These are phyloP conservation scores for Pantherophis alleghaniensis DNA, from an alignment of 2,797 vertebrate genomes.

Conservation along the genomic window DNA sequence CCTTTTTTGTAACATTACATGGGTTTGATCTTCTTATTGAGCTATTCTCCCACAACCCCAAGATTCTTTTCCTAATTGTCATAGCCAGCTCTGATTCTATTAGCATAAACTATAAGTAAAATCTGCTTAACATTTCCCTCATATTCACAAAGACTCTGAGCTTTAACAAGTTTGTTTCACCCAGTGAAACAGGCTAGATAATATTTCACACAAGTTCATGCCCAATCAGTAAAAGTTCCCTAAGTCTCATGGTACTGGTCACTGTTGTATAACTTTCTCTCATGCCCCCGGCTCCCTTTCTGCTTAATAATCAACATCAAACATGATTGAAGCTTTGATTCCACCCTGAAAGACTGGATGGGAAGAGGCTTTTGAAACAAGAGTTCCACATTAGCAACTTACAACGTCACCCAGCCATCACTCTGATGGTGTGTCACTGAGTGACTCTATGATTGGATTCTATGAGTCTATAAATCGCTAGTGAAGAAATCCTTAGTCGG, in stretches of 20 bases:
- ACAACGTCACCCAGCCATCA: background rate
- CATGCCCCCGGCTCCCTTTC: too few relatives aligned
- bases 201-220: background rate
- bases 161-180: background rate
- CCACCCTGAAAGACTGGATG: too few relatives aligned
- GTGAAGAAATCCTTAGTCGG: background rate
- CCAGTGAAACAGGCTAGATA: background rate
- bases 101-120: background rate
- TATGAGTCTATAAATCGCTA: background rate
- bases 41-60: background rate
- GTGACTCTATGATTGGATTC: background rate
- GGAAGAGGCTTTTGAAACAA: background rate
- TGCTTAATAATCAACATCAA: background rate
- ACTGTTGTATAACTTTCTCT: background rate
- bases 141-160: background rate
- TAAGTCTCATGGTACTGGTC: background rate
- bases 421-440: background rate
- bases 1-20: background rate
- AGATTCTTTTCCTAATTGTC: background rate
- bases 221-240: background rate
- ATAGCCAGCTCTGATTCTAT: background rate
- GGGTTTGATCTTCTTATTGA: background rate
- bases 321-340: background rate
- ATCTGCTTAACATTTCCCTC: background rate
- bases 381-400: background rate